A percentile compares a stretch with the other conserved stretches of the same genome.
Evolutionary conservation across 2,113 vertebrate genomes (phyloP).

Genomic region (Cygnus atratus): DNA sequence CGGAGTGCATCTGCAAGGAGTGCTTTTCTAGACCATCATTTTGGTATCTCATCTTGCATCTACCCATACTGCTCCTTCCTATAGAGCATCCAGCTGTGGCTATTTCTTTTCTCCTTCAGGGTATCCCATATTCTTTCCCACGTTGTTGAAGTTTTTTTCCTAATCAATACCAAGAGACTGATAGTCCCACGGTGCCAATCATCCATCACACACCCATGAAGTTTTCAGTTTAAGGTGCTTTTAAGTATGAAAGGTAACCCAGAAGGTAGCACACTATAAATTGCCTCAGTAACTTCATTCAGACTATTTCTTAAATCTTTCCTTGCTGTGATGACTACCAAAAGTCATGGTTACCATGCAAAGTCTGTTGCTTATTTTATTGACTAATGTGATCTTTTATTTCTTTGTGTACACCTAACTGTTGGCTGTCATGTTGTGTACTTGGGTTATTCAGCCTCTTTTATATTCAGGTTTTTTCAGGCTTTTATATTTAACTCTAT

Average conservation of each 20-base stretch:
- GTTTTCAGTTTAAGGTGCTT: not conserved
- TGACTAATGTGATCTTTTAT: not conserved
- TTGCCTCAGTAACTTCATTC: not conserved
- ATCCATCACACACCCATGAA: not conserved
- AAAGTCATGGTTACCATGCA: not conserved
- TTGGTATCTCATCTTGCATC: not conserved
- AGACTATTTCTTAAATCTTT: not conserved
- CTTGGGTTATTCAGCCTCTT: not conserved
- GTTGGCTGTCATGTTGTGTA: not conserved
- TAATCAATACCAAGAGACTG: not conserved
- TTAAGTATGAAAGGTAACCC: not conserved
- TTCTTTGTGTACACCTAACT: not conserved
- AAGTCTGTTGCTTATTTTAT: not conserved
- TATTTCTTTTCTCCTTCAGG: not conserved
- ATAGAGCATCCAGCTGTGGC: not conserved
- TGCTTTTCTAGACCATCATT: not conserved
- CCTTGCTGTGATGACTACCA: not conserved
- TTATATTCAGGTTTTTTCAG: no score
- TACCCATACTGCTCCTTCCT: not conserved
- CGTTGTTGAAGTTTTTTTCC: not conserved
- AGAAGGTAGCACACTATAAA: not conserved
- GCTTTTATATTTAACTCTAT: not conserved
- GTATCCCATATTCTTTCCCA: not conserved
- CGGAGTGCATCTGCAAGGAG: not conserved
- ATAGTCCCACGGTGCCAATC: not conserved